Evolutionary conservation across 2,113 vertebrate species (phyloP).

Genomic region (Phalacrocorax brasilianus): DNA sequence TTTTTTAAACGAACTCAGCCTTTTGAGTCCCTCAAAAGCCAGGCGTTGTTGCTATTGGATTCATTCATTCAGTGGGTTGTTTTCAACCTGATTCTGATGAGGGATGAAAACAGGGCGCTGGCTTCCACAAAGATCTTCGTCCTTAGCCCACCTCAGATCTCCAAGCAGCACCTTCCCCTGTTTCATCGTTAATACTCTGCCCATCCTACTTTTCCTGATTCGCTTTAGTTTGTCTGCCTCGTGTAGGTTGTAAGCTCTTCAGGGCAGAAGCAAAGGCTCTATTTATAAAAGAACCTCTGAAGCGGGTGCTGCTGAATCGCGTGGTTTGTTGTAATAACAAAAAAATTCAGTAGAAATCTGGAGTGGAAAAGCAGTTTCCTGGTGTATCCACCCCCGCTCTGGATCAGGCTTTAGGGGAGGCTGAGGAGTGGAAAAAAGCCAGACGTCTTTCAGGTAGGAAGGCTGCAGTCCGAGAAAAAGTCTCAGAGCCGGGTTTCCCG

Average conservation of each 20-base stretch:
- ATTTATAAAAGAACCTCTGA: not conserved
- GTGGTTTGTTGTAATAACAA: not conserved
- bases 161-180: not conserved
- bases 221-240: not conserved
- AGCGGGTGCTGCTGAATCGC: slow-evolving; percentile 10
- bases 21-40: not conserved
- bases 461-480: not conserved
- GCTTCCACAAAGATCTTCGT: not conserved
- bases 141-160: not conserved
- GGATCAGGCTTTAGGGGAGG: not conserved
- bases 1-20: not conserved
- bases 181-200: not conserved
- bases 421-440: not conserved
- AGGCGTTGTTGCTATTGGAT: not conserved
- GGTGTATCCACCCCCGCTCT: not conserved
- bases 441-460: not conserved
- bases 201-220: not conserved
- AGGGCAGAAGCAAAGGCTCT: not conserved
- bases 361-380: slow-evolving; percentile 19
- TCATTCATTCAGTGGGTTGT: not conserved
- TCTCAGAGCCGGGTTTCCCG: not conserved
- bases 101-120: not conserved
- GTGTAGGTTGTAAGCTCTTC: not conserved
- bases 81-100: not conserved
- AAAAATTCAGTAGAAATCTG: not conserved